Percentiles rank a stretch among this genome's conserved stretches.
Evolutionary conservation across 2,888 invertebrate species (phyloP).

Genomic region (Aphidoletes aphidimyza): DNA sequence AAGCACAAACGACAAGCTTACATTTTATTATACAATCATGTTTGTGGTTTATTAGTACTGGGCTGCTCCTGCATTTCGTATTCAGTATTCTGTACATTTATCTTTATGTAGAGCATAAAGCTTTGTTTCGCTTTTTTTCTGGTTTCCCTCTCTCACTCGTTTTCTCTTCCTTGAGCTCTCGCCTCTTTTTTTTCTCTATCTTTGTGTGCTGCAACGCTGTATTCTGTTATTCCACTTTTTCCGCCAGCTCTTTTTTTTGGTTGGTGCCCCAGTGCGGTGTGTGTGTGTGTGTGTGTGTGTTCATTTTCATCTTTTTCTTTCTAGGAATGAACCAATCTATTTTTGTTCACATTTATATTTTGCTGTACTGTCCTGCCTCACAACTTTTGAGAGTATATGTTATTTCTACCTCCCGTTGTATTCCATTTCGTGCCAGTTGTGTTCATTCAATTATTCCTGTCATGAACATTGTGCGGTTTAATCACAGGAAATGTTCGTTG

Average conservation of each 20-base stretch:
- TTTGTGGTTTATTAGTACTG: constrained; percentile 33
- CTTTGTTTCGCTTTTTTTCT: constrained; percentile 8
- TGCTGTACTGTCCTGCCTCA: neutral
- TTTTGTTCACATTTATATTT: constrained; percentile 40
- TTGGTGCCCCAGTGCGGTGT: neutral
- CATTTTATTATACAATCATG: constrained; percentile 47
- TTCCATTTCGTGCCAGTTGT: constrained; percentile 44
- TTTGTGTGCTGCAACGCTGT: neutral
- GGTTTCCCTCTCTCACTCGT: neutral
- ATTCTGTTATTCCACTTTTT: constrained; percentile 23
- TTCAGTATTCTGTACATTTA: constrained; percentile 20
- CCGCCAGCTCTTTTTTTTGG: neutral
- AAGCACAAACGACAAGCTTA: constrained; percentile 6
- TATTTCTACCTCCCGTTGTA: neutral
- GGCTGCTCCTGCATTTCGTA: neutral
- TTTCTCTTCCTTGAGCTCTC: neutral
- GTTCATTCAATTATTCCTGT: constrained; percentile 42
- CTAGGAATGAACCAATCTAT: constrained; percentile 26
- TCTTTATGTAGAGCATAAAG: constrained; percentile 41
- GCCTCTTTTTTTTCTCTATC: neutral
- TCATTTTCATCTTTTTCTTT: constrained; percentile 13
- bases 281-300: too few species aligned
- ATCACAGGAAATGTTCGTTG: constrained; percentile 42
- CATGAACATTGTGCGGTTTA: constrained; percentile 34
- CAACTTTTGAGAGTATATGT: too few species aligned